Evolutionary conservation across 2,888 invertebrate species (phyloP), one percentile per base, ranked within the genome.

Genomic region (Pseudeuparius sepicola): DNA sequence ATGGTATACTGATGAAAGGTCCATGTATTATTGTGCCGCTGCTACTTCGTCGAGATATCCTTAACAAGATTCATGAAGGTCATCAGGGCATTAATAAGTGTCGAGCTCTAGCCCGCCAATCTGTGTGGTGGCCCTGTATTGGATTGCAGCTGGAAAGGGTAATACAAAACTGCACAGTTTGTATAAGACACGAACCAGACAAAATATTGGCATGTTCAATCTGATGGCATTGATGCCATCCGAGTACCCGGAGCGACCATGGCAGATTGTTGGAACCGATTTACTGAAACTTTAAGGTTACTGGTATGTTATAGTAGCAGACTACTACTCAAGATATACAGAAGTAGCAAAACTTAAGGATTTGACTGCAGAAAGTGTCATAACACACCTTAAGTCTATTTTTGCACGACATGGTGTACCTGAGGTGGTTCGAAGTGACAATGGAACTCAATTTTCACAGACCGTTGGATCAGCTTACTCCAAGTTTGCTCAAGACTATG

Each of bases 321-420:
- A 49, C 24, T 46, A 45, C 31, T 45, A 33, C 37, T 46, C 44
- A 9, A 26, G 42, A 23, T 49, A 24, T 31, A 34, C 43, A 7
- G 41, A 46, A 32, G 30, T 47, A n/a, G 40, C 39, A 13, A 31
- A 34, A 12, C 24, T 36, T n/a, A 24, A 18, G 6, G 32, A 14
- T n/a, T 20, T 36, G 7, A 24, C 34, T 45, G 16, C 34, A 4
- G 9, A 33, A 12, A 18, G 15, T 34, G 29, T 40, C 12, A 14
- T 34, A 30, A 23, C 24, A 27, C 32, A 39, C 16, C 14, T 38
- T 20, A 42, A 44, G 23, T 35, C 43, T 6, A 36, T 45, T 4
- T 46, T 49, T 32, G 42, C 45, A 3, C 24, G 49, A 13, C 45
- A 45, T 34, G 46, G 50, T 14, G 39, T 48, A 11, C 45, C 48